Base-by-base conservation (phyloP, 2,797 vertebrate genomes). In the Vespertilio murinus region DNA sequence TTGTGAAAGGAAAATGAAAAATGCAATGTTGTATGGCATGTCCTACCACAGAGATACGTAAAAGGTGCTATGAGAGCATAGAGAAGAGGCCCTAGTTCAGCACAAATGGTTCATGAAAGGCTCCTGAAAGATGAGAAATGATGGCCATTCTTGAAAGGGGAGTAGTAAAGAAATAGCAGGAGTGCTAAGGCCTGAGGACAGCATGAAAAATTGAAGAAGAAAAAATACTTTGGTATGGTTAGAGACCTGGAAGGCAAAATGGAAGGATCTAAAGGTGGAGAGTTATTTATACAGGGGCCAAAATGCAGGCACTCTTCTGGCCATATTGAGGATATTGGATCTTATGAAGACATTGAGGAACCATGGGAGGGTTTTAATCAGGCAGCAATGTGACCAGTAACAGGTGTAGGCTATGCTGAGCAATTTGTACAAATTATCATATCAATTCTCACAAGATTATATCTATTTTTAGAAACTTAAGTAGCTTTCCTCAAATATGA, bases 371-470 rank as follows among this genome's bases (percentile, higher is more conserved):
- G 14, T 59, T 56, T 79, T n/a, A 83, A 56, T 52, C 49, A 52
- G 3, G 30, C 10, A 30, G 25, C 25, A 25, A 16, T 2, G 16
- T 73, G n/a, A 54, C 5, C 42, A 28, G 10, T 52, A 30, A 33
- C 10, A 52, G 42, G 20, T 56, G 22, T 10, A 82, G 28, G 54
- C 10, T 25, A 35, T 30, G 20, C 7, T 67, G 16, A 89, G 8
- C 3, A 86, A 16, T 80, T 93, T 61, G 28, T 10, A 83, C 11
- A 64, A 25, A 67, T 80, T 64, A 49, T 65, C 42, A 47, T 80
- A 79, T 89, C 95, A 80, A 47, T 96, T 92, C 69, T 47, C 45
- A 81, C 18, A 80, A 74, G 8, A 67, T 38, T 47, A n/a, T 88
- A 67, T 54, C 25, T 88, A 42, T 77, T 40, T 91, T 92, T 81